These are phyloP conservation scores for Falco concolor DNA, from an alignment of 2,797 vertebrate genomes.

Conservation along the genomic window DNA sequence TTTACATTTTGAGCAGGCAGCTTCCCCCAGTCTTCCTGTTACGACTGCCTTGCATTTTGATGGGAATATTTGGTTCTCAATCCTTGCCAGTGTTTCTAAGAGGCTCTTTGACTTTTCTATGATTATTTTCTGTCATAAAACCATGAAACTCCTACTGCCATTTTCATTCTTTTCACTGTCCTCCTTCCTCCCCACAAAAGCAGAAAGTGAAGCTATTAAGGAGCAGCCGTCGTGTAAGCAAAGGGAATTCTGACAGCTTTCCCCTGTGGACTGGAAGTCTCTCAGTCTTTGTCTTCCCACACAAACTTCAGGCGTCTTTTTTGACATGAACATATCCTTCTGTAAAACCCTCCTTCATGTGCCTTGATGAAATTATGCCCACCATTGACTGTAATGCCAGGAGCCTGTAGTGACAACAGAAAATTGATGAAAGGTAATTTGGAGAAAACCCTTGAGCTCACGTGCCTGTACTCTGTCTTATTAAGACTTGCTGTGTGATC, in stretches of 20 bases:
- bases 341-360: accelerated
- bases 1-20: not conserved
- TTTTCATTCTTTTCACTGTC: not conserved
- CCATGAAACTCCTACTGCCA: accelerated
- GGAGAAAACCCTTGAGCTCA: not conserved
- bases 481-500: not conserved
- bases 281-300: not conserved
- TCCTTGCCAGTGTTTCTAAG: not conserved
- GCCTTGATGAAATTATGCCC: not conserved
- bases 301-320: not conserved
- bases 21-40: not conserved
- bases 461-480: not conserved
- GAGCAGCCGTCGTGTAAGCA: not conserved
- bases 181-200: not conserved
- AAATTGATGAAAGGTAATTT: not conserved
- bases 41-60: not conserved
- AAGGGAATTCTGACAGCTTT: not conserved
- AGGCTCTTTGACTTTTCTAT: not conserved
- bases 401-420: not conserved
- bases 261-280: not conserved
- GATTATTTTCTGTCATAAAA: not conserved
- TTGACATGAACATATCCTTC: not conserved
- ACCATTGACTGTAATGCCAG: not conserved
- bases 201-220: not conserved
- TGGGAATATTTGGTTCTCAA: not conserved